Percentiles rank a stretch among this genome's conserved stretches.
Conservation (phyloP, 2,113 vertebrate species). For the Microtus montanus region DNA sequence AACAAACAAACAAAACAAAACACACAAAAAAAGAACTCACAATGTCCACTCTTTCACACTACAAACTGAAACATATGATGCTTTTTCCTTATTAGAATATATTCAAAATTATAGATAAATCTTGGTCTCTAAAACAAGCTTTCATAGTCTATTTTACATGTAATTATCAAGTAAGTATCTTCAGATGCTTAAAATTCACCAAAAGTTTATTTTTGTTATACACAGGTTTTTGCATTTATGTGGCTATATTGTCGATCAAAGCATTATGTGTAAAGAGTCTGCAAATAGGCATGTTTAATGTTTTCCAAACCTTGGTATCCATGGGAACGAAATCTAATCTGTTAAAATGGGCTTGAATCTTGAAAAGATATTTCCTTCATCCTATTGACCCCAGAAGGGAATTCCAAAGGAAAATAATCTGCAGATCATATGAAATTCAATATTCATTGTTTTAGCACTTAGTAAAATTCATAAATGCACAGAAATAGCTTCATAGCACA, state of each 20-base stretch:
- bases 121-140: not conserved
- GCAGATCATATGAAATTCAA: conserved; percentile 12
- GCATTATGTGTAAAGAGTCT: not conserved
- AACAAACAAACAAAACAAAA: too few relatives aligned
- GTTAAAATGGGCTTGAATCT: conserved; percentile 28
- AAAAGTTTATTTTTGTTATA: not conserved
- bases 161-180: not conserved
- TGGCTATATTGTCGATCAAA: not conserved
- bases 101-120: not conserved
- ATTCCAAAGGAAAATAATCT: conserved; percentile 54
- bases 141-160: not conserved
- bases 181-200: not conserved
- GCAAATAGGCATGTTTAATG: not conserved
- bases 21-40: too few relatives aligned
- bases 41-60: not conserved
- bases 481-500: not conserved
- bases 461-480: conserved; percentile 2
- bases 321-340: not conserved
- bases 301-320: conserved; percentile 7
- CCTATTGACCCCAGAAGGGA: not conserved
- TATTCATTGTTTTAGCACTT: not conserved
- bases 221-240: not conserved
- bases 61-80: not conserved
- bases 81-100: not conserved
- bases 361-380: conserved; percentile 9